Percentiles rank a stretch among this genome's conserved stretches.
These are phyloP conservation scores for Ctenodactylus gundi DNA, from an alignment of 2,113 vertebrate genomes.

Conservation along the genomic window DNA sequence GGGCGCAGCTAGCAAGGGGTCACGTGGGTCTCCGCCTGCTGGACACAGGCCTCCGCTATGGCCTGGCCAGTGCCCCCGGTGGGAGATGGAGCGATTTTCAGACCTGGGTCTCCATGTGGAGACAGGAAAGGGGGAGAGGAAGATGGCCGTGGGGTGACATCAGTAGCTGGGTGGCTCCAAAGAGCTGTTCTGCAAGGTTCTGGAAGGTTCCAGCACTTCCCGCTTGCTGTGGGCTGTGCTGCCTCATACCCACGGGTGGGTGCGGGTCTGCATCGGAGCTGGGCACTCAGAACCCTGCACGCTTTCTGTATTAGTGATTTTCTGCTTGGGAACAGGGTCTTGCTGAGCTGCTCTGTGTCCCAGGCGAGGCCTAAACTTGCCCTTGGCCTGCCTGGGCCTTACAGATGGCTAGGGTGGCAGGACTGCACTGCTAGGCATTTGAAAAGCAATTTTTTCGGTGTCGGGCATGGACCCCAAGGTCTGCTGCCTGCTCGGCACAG, in stretches of 20 bases:
- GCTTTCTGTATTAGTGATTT: too few species aligned
- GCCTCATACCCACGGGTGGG: too few species aligned
- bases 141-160: not conserved
- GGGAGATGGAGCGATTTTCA: not conserved
- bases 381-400: not conserved
- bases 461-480: too few species aligned
- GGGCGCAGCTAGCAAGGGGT: not conserved
- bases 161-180: not conserved
- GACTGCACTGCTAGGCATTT: too few species aligned
- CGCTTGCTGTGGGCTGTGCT: too few species aligned
- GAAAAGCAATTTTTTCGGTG: not conserved
- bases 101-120: not conserved
- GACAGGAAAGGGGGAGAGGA: not conserved
- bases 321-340: too few species aligned
- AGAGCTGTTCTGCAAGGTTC: too few species aligned
- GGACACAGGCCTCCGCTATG: accelerated
- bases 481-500: too few species aligned
- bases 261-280: too few species aligned
- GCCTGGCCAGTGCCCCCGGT: accelerated
- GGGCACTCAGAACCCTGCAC: too few species aligned
- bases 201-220: too few species aligned
- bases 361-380: not conserved
- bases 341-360: not conserved
- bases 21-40: not conserved
- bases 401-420: not conserved